Base-by-base conservation (phyloP, 2,888 invertebrate species). In the Phengaris alcon region DNA sequence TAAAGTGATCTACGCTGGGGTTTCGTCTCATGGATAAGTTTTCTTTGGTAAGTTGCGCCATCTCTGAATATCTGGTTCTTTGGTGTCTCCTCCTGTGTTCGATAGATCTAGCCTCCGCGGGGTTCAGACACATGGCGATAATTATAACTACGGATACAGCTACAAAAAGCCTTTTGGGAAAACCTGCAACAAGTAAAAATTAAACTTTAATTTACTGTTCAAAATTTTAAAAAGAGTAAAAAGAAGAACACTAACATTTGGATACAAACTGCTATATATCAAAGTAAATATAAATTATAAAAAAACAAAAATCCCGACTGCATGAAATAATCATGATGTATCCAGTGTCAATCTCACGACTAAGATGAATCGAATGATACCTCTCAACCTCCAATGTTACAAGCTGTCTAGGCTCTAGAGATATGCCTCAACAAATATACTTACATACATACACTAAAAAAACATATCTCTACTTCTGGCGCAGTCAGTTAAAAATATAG, bases 121-220 rank as follows among this genome's bases (percentile, higher is more conserved):
- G 88, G 81, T 86, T 88, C 79, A 91, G 84, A 82, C 90, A 89
- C 92, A 91, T 93, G 75, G 90, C 85, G 83, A 93, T 81, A 81
- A 93, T 85, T 79, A 90, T 84, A 82, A 91, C 83, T 85, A 93
- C 80, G 79, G 90, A 87, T 86, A 88, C 85, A 90, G 91, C 93
- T 88, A 92, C 88, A 88, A 93, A 89, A 86, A 93, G 92, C 92
- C 89, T 93, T 90, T 91, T 93, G 86, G 90, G 87, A 90, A 92
- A 92, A 92, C 89, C 93, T 93, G 91, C 0, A 90, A 90, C 85
- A 90, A 74, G 35, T 13, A 59, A 68, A 64, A 44, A 35, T 13
- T 73, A 44, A 35, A 46, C 73, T 73, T n/a, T 46, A 73, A 73
- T 9, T 22, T 12, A n/a, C 9, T 64, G 64, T 64, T 22, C 22